Percentiles rank a stretch among this genome's conserved stretches.
phyloP scores from a whole-genome alignment of 2,797 vertebrate species.

The Platyrinchus mystaceus region DNA sequence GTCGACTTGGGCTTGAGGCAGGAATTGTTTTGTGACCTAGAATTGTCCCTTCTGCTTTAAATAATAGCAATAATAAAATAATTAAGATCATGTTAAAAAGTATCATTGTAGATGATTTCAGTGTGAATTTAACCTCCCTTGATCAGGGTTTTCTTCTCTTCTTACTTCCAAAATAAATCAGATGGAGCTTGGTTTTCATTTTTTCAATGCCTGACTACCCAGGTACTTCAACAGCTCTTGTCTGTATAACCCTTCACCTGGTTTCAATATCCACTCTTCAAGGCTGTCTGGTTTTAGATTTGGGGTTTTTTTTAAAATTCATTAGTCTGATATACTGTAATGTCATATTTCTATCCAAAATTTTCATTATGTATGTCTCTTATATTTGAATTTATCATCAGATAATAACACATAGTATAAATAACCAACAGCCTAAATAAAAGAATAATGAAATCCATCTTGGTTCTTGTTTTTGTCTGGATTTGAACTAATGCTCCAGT shows the following conservation, averaged over 20 bases:
- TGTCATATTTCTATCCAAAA: not conserved
- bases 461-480: slow-evolving; percentile 17
- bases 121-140: not conserved
- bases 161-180: slow-evolving; percentile 16
- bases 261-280: slow-evolving; percentile 35
- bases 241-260: slow-evolving; percentile 30
- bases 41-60: slow-evolving; percentile 40
- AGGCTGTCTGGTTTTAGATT: slow-evolving; percentile 20
- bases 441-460: slow-evolving; percentile 7
- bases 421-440: slow-evolving; percentile 14
- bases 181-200: not conserved
- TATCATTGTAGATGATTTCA: not conserved
- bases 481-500: slow-evolving; percentile 22
- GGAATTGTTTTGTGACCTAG: slow-evolving; percentile 19
- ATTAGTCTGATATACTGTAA: not conserved
- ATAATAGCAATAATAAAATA: slow-evolving; percentile 30
- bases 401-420: not conserved
- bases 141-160: not conserved
- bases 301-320: not conserved
- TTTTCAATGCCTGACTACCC: slow-evolving; percentile 3
- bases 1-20: not conserved
- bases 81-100: not conserved
- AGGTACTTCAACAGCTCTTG: slow-evolving; percentile 31
- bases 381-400: not conserved
- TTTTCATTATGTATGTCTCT: not conserved